Conservation (phyloP, 2,797 vertebrate genomes). For the Podarcis siculus region DNA sequence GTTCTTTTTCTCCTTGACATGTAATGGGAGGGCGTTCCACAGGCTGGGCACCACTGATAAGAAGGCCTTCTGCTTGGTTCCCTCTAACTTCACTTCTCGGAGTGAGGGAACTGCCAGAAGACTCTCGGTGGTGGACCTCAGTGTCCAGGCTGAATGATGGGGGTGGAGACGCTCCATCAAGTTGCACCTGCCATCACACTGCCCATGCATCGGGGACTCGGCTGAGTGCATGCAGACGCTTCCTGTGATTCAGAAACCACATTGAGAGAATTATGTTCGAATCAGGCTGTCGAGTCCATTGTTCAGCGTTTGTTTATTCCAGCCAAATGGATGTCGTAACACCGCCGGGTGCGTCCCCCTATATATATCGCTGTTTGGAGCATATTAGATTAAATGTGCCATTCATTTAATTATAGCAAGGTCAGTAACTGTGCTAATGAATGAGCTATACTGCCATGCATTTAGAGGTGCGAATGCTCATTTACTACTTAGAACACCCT, state of each 20-base stretch:
- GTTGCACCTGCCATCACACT: too few species aligned
- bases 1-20: too few species aligned
- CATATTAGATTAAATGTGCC: slow-evolving; percentile 46
- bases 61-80: too few species aligned
- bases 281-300: not conserved
- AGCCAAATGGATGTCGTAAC: slow-evolving; percentile 63
- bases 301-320: slow-evolving; percentile 43
- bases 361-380: slow-evolving; percentile 37
- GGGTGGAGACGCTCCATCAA: too few species aligned
- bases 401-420: slow-evolving; percentile 55
- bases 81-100: too few species aligned
- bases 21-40: too few species aligned
- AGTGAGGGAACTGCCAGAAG: too few species aligned
- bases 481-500: slow-evolving; percentile 45
- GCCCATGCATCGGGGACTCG: too few species aligned
- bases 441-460: slow-evolving; percentile 29
- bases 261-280: not conserved
- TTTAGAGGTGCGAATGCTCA: slow-evolving; percentile 50
- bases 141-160: too few species aligned
- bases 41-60: too few species aligned
- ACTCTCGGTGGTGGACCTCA: too few species aligned
- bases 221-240: slow-evolving; percentile 3
- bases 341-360: slow-evolving; percentile 48
- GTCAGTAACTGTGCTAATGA: slow-evolving; percentile 64
- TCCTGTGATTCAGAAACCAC: not conserved